Percentiles rank a stretch among this genome's conserved stretches.
phyloP scores from a whole-genome alignment of 1,140 invertebrate genomes.

The Panulirus ornatus region DNA sequence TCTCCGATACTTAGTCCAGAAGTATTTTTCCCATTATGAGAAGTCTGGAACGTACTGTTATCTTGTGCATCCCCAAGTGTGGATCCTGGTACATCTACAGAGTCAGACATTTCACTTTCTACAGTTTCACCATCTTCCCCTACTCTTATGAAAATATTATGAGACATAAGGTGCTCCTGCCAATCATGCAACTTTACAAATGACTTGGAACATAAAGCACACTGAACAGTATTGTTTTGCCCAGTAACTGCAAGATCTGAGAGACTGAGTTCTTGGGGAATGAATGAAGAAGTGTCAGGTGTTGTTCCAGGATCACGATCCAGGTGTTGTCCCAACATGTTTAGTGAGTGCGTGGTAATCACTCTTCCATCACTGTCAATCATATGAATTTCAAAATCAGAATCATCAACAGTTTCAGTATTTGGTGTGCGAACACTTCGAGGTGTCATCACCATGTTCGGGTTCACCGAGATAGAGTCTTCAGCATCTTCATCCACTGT shows the following conservation, averaged over 20 bases:
- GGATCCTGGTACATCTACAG: conserved; percentile 28
- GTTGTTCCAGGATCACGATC: conserved; percentile 18
- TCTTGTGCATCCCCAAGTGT: conserved; percentile 17
- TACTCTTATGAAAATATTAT: conserved; percentile 59
- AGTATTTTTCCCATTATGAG: conserved; percentile 5
- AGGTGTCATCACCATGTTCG: conserved; percentile 63
- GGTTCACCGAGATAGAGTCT: conserved; percentile 63
- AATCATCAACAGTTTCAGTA: conserved; percentile 17
- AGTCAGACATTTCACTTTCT: conserved; percentile 40
- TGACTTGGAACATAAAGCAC: conserved; percentile 58
- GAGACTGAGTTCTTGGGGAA: conserved; percentile 47
- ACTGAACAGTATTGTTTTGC: conserved; percentile 58
- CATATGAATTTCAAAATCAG: conserved; percentile 55
- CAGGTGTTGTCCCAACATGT: conserved; percentile 29
- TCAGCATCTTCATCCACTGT: conserved; percentile 63
- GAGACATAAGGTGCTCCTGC: conserved; percentile 51
- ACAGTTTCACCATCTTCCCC: conserved; percentile 51
- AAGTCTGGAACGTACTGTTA: not conserved
- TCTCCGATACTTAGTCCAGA: conserved; percentile 32
- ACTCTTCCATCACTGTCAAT: conserved; percentile 47
- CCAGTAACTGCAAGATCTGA: conserved; percentile 54
- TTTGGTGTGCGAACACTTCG: conserved; percentile 38
- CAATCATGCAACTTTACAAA: conserved; percentile 54
- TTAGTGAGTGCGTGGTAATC: conserved; percentile 18
- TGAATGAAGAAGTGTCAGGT: conserved; percentile 22